Base-by-base conservation (phyloP, 2,888 invertebrate species). In the Melangyna quadrimaculata region DNA sequence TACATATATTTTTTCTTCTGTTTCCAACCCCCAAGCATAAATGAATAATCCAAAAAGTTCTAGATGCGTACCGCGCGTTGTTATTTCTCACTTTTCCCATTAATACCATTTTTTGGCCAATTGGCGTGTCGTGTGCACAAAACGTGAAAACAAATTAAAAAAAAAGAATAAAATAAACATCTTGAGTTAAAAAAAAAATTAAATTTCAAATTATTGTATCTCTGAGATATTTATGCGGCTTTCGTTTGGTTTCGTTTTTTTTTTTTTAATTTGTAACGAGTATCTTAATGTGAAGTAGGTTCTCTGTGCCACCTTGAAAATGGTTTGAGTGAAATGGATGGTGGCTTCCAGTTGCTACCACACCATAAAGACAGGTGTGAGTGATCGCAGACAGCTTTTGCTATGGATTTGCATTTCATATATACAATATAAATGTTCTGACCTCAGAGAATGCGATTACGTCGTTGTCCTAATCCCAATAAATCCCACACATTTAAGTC, bases 121-220 rank as follows among this genome's bases (percentile, higher is more conserved):
- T 70, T 81, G 72, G 81, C 86, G 86, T 71, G 86, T 78, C 86
- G 86, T 86, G 86, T 81, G 86, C 86, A 86, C 86, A 86, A 86
- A 72, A 80, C 71, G 74, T 75, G 70, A 72, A 86, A 84, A 86
- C 69, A 71, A 75, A 57, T 72, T 75, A 22, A 55, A 71, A 35
- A 43, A 70, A 29, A 73, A 40, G 48, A 45, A 40, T 32, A 72
- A 48, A 14, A 45, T 40, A 40, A 40, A 40, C 40, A 0, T 40
- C 40, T 29, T 29, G 22, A 40, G 22, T 17, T 5, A 61, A 61
- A 55, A 61, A 67, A 77, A 80, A 61, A 53, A 40, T 10, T 17
- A 63, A 59, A 75, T 75, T 74, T 69, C 59, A 70, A 63, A 24
- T 27, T 10, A 27, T 80, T 63, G 80, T 81, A 86, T 86, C 77